Evolutionary conservation across 1,140 invertebrate species (phyloP), one percentile per base, ranked within the genome.

Genomic region (Grapholita molesta): DNA sequence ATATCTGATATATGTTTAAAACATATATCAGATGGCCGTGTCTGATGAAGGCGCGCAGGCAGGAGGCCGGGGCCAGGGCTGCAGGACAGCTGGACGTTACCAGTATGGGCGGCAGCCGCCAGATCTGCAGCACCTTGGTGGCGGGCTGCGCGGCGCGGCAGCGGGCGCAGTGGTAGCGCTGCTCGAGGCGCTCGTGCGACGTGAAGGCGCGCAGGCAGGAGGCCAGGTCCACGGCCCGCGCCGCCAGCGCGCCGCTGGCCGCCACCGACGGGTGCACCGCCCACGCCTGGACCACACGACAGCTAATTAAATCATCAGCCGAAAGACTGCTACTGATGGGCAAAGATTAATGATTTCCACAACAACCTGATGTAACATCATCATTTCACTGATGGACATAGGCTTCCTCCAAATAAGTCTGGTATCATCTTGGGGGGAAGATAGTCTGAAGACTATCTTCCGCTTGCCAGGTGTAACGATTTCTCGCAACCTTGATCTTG

Each of bases 71-170:
- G 3, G 25, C 12, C 32, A 65, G 7, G 33, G 55, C 24, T 21
- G 18, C 55, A 61, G 3, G 2, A 9, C 6, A 21, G 65, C 33
- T 15, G 21, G 24, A 92, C 93, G n/a, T 93, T 78, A 97, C 97
- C 78, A 98, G 90, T 76, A 98, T 95, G 6, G 97, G 97, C 70
- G 97, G 97, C 70, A 97, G 87, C 70, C 96, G 94, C 97, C 97
- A 98, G 64, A 98, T 96, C 86, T 98, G 96, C 76, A 98, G 92
- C 87, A 96, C 97, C 89, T 98, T 98, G 23, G 95, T 95, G 25
- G 97, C 97, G 52, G 96, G 94, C 84, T 97, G 96, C 83, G 95
- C 95, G 78, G 94, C 93, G 82, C 96, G 95, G 89, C 97, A 98
- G 72, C 94, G 94, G 25, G 95, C 94, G 92, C 97, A 98, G 85